phyloP scores from a whole-genome alignment of 1,140 invertebrate genomes.

The Eriosoma lanigerum region DNA sequence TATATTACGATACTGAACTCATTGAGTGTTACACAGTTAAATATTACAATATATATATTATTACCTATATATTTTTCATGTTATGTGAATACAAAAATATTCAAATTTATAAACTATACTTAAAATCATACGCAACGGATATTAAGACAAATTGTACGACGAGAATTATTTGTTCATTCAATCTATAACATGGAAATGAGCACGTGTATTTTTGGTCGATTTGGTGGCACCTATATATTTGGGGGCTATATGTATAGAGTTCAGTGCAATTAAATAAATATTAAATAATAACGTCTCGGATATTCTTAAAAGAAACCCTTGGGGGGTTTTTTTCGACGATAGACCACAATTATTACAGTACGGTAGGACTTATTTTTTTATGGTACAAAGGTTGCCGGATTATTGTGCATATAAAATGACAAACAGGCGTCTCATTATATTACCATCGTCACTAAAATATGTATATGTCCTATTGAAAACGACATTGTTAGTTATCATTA shows the following conservation, averaged over 20 bases:
- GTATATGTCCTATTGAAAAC: not conserved
- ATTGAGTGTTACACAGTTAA: too few relatives aligned
- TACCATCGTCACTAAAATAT: not conserved
- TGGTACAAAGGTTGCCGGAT: not conserved
- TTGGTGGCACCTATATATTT: too few relatives aligned
- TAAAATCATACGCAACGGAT: too few relatives aligned
- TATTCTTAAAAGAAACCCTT: not conserved
- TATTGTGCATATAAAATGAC: conserved; percentile 11
- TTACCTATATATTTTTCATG: too few relatives aligned
- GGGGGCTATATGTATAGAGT: too few relatives aligned
- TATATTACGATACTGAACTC: too few relatives aligned
- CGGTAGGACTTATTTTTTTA: not conserved
- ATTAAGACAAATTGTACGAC: too few relatives aligned
- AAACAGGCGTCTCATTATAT: conserved; percentile 44
- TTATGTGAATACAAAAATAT: too few relatives aligned
- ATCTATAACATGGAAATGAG: too few relatives aligned
- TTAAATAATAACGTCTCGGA: not conserved
- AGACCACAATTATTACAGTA: not conserved
- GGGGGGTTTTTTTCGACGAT: not conserved
- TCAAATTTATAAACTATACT: too few relatives aligned
- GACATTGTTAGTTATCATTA: conserved; percentile 28
- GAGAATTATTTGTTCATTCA: too few relatives aligned
- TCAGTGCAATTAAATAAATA: not conserved
- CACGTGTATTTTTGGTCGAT: not conserved
- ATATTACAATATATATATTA: too few relatives aligned